Base-by-base conservation (phyloP, 2,113 vertebrate species). In the Aegypius monachus region DNA sequence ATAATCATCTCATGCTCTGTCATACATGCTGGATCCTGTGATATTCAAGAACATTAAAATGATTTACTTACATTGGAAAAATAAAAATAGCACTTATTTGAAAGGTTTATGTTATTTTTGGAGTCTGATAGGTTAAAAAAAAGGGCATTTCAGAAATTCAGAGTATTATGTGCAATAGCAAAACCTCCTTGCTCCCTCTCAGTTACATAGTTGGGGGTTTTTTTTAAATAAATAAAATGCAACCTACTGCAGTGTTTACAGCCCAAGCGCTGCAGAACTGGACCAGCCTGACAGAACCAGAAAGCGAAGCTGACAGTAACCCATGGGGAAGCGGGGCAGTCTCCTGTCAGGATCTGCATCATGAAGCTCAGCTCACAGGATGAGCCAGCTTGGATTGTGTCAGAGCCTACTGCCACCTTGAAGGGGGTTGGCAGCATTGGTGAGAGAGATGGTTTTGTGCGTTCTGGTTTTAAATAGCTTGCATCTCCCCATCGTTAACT, bases 91-190 rank as follows among this genome's bases (percentile, higher is more conserved):
- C 86, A 75, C 75, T 96, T 95, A 71, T 13, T 85, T 89, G 38
- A 61, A 93, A 85, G 16, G 1, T 88, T 95, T 85, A 16, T 38
- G 42, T 66, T 95, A 53, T 40, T 78, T 62, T 82, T 58, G 29
- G 36, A 81, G n/a, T 63, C n/a, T 62, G 12, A 16, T 42, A 73
- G 11, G 19, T 40, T 65, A 17, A 27, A 3, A 12, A 42, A 43
- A 75, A 40, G 73, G 83, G 40, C 66, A 62, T 87, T 91, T 91
- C 40, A 77, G 86, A 87, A 95, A 81, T 48, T 52, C 66, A 59
- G 29, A 77, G 18, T 79, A 58, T 26, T 47, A n/a, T 23, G 79
- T 97, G 96, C 95, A 94, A 95, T 93, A 93, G 43, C 63, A 80
- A 67, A 65, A 20, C 32, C 42, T 83, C 43, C 34, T 88, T 63